Conservation (phyloP, 2,113 vertebrate genomes). For the Phaetusa simplex region DNA sequence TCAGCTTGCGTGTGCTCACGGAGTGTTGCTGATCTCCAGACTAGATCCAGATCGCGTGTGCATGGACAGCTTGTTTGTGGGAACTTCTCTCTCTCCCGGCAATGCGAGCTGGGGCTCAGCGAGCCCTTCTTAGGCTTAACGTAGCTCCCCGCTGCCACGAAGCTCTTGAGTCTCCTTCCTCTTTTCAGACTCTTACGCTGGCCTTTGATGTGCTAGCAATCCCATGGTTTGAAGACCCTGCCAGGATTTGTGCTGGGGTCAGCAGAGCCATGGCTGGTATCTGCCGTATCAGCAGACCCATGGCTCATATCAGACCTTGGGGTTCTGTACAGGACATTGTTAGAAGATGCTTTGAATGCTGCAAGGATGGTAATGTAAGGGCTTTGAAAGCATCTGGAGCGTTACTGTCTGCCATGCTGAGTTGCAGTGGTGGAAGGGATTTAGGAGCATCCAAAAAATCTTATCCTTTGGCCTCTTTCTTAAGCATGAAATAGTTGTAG, state of each 20-base stretch:
- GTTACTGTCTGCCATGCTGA: not conserved
- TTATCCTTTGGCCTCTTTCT: not conserved
- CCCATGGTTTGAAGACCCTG: not conserved
- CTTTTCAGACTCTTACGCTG: not conserved
- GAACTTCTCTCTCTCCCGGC: not conserved
- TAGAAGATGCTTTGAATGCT: not conserved
- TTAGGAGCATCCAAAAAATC: not conserved
- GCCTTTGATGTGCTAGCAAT: not conserved
- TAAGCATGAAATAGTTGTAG: not conserved
- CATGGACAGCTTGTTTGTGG: not conserved
- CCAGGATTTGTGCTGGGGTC: not conserved
- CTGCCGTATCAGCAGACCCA: not conserved
- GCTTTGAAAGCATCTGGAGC: not conserved
- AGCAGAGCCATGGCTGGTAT: not conserved
- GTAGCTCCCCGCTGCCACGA: not conserved
- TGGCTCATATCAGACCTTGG: not conserved
- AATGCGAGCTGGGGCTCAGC: not conserved
- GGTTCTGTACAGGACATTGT: not conserved
- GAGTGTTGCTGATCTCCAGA: not conserved
- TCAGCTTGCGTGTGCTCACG: not conserved
- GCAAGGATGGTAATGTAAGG: not conserved
- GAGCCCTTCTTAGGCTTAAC: not conserved
- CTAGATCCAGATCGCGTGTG: not conserved
- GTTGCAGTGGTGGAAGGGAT: not conserved
- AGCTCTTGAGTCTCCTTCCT: not conserved